Evolutionary conservation across 2,797 vertebrate genomes (phyloP).

Genomic region (Nyctalus aviator): DNA sequence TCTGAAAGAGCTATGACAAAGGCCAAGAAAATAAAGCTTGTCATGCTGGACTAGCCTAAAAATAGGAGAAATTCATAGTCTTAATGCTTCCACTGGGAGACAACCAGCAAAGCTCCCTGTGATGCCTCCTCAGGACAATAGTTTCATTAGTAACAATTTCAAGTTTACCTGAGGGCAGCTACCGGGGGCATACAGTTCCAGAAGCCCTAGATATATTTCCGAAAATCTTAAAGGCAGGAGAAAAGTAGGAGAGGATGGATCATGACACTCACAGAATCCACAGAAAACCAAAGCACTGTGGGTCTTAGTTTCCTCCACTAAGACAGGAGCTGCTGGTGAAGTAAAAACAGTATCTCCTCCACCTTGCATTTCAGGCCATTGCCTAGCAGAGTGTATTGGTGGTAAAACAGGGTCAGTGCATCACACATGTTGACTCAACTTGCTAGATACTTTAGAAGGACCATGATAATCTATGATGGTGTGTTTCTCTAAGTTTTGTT

Average conservation of each 20-base stretch:
- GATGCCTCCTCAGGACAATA: not conserved
- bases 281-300: not conserved
- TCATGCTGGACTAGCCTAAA: not conserved
- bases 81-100: not conserved
- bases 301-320: not conserved
- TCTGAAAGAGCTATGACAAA: not conserved
- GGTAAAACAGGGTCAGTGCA: not conserved
- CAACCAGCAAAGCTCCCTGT: not conserved
- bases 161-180: not conserved
- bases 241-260: not conserved
- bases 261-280: not conserved
- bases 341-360: not conserved
- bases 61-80: not conserved
- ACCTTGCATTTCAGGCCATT: fast-evolving
- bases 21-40: constrained; percentile 16
- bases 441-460: not conserved
- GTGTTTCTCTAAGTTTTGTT: not conserved
- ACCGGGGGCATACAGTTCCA: not conserved
- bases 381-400: not conserved
- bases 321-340: not conserved
- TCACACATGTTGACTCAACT: not conserved
- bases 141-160: constrained; percentile 51
- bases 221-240: constrained; percentile 20
- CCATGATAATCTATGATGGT: not conserved
- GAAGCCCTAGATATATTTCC: not conserved